phyloP scores from a whole-genome alignment of 2,888 invertebrate genomes.

The Koerneria pararmatus region DNA sequence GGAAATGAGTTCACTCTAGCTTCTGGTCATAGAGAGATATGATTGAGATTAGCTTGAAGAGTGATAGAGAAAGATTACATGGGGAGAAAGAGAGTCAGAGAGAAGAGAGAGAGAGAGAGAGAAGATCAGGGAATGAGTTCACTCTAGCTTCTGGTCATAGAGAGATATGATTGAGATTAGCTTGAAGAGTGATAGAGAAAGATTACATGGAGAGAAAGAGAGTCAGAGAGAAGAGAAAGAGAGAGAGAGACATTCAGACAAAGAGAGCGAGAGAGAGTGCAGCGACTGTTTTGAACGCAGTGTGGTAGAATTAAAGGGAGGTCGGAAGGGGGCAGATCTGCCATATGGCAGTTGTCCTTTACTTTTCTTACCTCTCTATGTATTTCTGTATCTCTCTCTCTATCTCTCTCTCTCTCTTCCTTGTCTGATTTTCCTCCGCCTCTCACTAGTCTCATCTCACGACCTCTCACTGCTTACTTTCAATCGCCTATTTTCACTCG shows the following conservation, averaged over 20 bases:
- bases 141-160: background rate
- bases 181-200: background rate
- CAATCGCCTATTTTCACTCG: too few species aligned
- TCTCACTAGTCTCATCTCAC: too few species aligned
- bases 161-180: constrained; percentile 7
- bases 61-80: background rate
- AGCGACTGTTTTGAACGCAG: too few species aligned
- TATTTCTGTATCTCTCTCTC: too few species aligned
- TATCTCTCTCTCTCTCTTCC: too few species aligned
- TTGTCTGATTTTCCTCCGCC: too few species aligned
- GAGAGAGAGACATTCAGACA: constrained; percentile 7
- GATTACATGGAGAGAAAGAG: background rate
- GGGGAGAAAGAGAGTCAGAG: background rate
- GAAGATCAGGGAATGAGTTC: constrained; percentile 2
- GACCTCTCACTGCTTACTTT: too few species aligned
- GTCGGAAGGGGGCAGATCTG: too few species aligned
- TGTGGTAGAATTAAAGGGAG: too few species aligned
- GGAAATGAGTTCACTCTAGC: constrained; percentile 3
- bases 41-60: background rate
- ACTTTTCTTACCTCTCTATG: too few species aligned
- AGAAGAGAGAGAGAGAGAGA: constrained; percentile 2
- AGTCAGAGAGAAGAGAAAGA: background rate
- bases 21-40: background rate
- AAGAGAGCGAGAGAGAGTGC: too few species aligned
- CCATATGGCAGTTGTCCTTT: too few species aligned